Percentiles rank a stretch among this genome's conserved stretches.
phyloP scores from a whole-genome alignment of 2,797 vertebrate species.

The Gobio occitaniae region DNA sequence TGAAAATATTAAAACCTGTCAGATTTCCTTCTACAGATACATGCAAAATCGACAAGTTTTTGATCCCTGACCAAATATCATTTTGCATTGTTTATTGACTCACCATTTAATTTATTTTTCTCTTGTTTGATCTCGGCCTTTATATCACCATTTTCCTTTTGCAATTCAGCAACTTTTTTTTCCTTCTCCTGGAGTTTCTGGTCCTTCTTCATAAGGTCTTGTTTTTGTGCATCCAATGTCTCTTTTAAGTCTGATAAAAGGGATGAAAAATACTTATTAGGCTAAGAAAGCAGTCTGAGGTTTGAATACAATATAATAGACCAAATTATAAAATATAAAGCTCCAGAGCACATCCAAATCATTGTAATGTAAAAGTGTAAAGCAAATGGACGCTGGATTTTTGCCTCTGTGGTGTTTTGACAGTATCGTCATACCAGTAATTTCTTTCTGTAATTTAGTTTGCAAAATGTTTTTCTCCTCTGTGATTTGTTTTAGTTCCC shows the following conservation, averaged over 20 bases:
- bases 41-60: background rate
- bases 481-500: background rate
- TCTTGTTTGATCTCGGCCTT: constrained; percentile 16
- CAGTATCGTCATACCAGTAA: background rate
- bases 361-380: background rate
- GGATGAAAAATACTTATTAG: background rate
- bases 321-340: background rate
- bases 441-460: background rate
- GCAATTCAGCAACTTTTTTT: background rate
- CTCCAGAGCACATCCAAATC: background rate
- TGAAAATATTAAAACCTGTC: background rate
- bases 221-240: constrained; percentile 36
- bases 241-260: constrained; percentile 55
- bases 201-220: constrained; percentile 39
- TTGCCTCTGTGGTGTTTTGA: background rate
- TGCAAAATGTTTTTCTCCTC: background rate
- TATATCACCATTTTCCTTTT: constrained; percentile 21
- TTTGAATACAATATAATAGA: background rate
- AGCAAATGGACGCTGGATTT: background rate
- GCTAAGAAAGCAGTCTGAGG: background rate
- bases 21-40: background rate
- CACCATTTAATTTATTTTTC: constrained; percentile 12
- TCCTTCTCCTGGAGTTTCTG: constrained; percentile 29
- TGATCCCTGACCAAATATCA: background rate
- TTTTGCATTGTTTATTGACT: background rate